These are phyloP conservation scores for Trachops cirrhosus DNA, from an alignment of 2,797 vertebrate species.

Conservation along the genomic window DNA sequence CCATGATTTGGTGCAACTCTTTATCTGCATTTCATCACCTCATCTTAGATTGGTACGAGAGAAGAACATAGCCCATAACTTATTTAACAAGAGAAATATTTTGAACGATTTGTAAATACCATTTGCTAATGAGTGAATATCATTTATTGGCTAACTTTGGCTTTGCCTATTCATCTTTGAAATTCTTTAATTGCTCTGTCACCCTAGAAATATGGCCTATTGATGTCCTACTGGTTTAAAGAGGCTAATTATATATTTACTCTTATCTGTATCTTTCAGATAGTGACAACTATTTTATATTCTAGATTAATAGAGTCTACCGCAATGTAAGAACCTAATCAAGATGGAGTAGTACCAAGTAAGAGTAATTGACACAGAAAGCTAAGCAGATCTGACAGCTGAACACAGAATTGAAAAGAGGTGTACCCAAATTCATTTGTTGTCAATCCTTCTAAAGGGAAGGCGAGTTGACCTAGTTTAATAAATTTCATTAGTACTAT, in stretches of 20 bases:
- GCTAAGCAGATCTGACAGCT: neutral
- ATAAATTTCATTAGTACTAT: neutral
- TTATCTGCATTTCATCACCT: conserved; percentile 56
- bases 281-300: conserved; percentile 2
- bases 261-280: conserved; percentile 41
- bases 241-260: conserved; percentile 53
- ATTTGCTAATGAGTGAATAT: conserved; percentile 47
- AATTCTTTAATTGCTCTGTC: conserved; percentile 48
- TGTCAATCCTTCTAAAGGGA: conserved; percentile 22
- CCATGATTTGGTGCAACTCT: conserved; percentile 15
- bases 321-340: conserved; percentile 29
- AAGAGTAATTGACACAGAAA: conserved; percentile 53
- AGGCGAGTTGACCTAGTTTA: conserved; percentile 43
- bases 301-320: conserved; percentile 1
- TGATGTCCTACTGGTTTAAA: conserved; percentile 49
- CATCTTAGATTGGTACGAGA: conserved; percentile 50
- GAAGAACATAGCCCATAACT: neutral
- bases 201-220: conserved; percentile 37
- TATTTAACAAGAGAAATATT: conserved; percentile 35
- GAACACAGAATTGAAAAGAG: conserved; percentile 60
- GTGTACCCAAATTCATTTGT: neutral
- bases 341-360: neutral
- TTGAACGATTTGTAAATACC: conserved; percentile 63
- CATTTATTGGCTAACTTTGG: conserved; percentile 53
- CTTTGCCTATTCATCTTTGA: conserved; percentile 48